A percentile compares a stretch with the other conserved stretches of the same genome.
These are phyloP conservation scores for Styela plicata DNA, from an alignment of 23 tunicate species.

Conservation along the genomic window DNA sequence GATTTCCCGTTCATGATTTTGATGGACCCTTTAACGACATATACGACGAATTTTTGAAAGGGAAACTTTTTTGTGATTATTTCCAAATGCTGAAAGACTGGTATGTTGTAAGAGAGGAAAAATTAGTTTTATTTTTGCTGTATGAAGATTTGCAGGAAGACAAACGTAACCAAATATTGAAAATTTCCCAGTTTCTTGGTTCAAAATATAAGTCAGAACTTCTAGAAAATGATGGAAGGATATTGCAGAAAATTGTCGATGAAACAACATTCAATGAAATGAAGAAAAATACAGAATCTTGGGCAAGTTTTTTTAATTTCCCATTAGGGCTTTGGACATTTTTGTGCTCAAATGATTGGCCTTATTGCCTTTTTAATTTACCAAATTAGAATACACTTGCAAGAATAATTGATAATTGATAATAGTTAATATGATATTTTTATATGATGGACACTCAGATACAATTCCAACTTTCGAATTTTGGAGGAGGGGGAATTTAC, in stretches of 20 bases:
- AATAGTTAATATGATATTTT: too few relatives aligned
- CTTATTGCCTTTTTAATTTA: too few relatives aligned
- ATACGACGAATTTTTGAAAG: conserved; percentile 23
- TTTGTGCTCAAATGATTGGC: too few relatives aligned
- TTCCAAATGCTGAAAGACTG: conserved; percentile 39
- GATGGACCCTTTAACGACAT: conserved; percentile 26
- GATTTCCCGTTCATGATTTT: conserved; percentile 15
- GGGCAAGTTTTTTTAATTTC: too few relatives aligned
- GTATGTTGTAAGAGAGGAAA: conserved; percentile 31
- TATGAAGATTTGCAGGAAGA: conserved; percentile 48
- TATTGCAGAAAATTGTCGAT: conserved; percentile 26
- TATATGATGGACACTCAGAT: too few relatives aligned
- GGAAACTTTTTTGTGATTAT: conserved; percentile 26
- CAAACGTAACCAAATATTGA: conserved; percentile 1
- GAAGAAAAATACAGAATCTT: too few relatives aligned
- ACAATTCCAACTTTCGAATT: too few relatives aligned
- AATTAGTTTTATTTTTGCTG: conserved; percentile 44
- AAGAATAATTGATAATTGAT: too few relatives aligned
- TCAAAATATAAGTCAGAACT: conserved; percentile 26
- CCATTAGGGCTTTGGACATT: conserved; percentile 7
- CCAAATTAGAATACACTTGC: too few relatives aligned
- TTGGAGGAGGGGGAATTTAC: too few relatives aligned
- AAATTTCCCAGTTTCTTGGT: conserved; percentile 54
- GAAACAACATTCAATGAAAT: conserved; percentile 20
- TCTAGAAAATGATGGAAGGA: conserved; percentile 16